These are phyloP conservation scores for Buphagus erythrorhynchus DNA, from an alignment of 2,797 vertebrate genomes.

Conservation along the genomic window DNA sequence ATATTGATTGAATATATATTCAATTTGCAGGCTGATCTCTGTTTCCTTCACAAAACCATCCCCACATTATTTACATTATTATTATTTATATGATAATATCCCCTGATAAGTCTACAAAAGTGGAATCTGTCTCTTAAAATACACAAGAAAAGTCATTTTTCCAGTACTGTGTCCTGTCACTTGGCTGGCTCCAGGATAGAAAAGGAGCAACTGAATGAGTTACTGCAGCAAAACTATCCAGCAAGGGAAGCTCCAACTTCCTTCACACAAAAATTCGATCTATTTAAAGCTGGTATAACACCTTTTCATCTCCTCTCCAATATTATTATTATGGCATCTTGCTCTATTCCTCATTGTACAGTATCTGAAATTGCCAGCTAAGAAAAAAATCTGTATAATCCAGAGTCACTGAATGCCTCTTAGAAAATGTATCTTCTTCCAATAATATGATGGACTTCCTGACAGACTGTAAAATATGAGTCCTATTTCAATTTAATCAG, in stretches of 20 bases:
- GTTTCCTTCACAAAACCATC: background rate
- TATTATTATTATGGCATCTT: background rate
- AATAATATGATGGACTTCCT: background rate
- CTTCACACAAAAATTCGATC: background rate
- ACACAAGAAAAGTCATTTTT: background rate
- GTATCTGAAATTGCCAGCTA: background rate
- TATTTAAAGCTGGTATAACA: background rate
- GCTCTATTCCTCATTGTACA: background rate
- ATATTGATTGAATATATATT: background rate
- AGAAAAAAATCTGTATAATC: background rate
- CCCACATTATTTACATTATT: background rate
- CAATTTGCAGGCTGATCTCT: background rate
- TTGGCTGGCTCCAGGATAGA: background rate
- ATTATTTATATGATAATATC: background rate
- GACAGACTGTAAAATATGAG: background rate
- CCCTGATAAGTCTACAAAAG: fast-evolving
- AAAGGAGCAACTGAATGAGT: background rate
- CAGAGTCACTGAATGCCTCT: background rate
- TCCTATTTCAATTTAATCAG: background rate
- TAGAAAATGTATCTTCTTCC: background rate
- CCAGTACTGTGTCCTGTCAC: background rate
- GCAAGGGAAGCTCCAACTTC: background rate
- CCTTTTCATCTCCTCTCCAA: background rate
- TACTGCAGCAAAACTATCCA: background rate
- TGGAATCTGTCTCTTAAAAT: background rate